Base-by-base conservation (phyloP, 2,888 invertebrate genomes). In the Horisme vitalbata region DNA sequence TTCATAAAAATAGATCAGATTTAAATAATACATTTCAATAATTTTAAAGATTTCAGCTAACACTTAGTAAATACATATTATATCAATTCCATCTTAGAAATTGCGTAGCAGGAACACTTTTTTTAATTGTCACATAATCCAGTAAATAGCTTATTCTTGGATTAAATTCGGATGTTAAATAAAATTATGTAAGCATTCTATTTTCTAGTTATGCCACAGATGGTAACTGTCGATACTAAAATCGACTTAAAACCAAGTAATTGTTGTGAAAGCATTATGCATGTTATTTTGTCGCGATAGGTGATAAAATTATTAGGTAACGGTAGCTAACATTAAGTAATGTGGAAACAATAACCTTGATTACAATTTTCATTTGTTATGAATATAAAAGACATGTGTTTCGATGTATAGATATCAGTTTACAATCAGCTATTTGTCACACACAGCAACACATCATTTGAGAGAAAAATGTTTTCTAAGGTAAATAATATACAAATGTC, bases 361-460 rank as follows among this genome's bases (percentile, higher is more conserved):
- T 57, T 59, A 52, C 44, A 47, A 52, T 54, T 52, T 47, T 49
- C 47, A 60, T 46, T 45, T 41, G 27, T 43, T 30, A 43, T 31
- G 41, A 49, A 57, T 61, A 68, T 68, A 63, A 58, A 64, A 64
- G 58, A 57, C 61, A 46, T 44, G 38, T 12, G 14, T 30, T 52
- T 53, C 35, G 36, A 37, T 39, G 20, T 28, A 48, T 50, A 47
- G 41, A 33, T 61, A 62, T 63, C 67, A 71, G 63, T 71, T 43
- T 26, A 41, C 34, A 45, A 46, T 18, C 44, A 45, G 30, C 31
- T 34, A 56, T 53, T 47, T 12, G 26, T 32, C 38, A 48, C 23
- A 45, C 41, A 23, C 13, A 13, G 50, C 32, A 35, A 41, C 48
- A 43, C 34, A 10, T 9, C 34, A 32, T 24, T 23, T 23, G 6